Base-by-base conservation (phyloP, 53 echinoderm and acorn worm species). In the Astropecten irregularis region DNA sequence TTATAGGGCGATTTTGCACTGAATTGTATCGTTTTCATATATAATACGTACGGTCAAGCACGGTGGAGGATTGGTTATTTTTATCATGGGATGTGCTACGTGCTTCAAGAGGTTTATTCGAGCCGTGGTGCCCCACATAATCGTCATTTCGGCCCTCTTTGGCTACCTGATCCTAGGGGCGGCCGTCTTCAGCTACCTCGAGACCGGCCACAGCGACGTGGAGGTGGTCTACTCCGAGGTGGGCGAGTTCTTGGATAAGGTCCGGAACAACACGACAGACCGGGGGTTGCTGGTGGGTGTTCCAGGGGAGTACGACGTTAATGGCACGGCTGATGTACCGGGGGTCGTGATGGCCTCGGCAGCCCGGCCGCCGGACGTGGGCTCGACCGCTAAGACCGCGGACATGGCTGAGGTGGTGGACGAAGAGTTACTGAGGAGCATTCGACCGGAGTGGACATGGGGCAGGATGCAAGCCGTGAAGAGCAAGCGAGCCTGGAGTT, bases 131-230 rank as follows among this genome's bases (percentile, higher is more conserved):
- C 92, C 92, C 9, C 88, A 88, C 32, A 30, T 85, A 2, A 85
- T 73, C 27, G 84, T 92, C 54, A 44, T 92, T 40, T 15, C 51
- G 18, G 27, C 84, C 19, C 79, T 88, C 28, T 57, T 88, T 33
- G 49, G 77, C 2, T 92, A 92, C 72, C 81, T 92, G 26, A 77
- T 66, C n/a, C 52, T 92, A 3, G 92, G 92, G 4, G 88, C 88
- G 6, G 71, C 28, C 35, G 85, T 71, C 46, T 92, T 92, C 81
- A 31, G 19, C 58, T 15, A 35, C 14, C 85, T 92, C 32, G 92
- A 92, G 73, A 13, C 32, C 7, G 35, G 61, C 19, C 36, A 81
- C 20, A 58, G 64, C 57, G 79, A 77, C 53, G 19, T 63, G 38
- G 35, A 58, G n/a, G 33, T 64, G 15, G 84, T 52, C 66, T 31